Evolutionary conservation across 37 sponge, comb jelly and placozoan genomes (phyloP).

Genomic region (Chondrilla cf. caribensis): DNA sequence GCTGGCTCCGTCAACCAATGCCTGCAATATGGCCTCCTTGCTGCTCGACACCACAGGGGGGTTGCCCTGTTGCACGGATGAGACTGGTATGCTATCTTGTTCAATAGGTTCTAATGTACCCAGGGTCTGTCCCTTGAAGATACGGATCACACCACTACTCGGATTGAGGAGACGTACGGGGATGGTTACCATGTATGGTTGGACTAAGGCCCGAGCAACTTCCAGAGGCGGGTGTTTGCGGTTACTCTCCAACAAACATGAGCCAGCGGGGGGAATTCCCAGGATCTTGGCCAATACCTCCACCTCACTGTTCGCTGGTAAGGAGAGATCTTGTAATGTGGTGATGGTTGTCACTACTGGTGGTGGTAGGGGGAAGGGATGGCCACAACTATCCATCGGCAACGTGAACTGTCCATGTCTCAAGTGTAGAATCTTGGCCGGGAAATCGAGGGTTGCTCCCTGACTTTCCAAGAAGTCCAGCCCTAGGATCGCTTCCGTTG

Average conservation of each 20-base stretch:
- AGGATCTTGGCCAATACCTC: background rate
- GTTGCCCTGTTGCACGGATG: background rate
- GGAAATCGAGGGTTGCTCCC: background rate
- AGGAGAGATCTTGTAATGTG: background rate
- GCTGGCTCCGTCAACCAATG: background rate
- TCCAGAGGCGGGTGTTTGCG: background rate
- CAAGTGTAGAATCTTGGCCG: background rate
- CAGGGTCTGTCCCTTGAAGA: background rate
- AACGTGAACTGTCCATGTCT: background rate
- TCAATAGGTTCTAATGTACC: background rate
- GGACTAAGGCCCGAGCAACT: background rate
- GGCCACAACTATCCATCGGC: background rate
- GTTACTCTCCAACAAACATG: background rate
- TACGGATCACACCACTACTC: background rate
- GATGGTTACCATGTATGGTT: background rate
- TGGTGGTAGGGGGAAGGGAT: background rate
- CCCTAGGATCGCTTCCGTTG: conserved; percentile 31
- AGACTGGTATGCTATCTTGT: background rate
- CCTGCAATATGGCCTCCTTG: background rate
- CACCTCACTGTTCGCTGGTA: background rate
- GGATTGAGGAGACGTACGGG: background rate
- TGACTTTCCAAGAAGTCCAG: conserved; percentile 22
- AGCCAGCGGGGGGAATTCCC: background rate
- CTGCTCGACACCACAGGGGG: background rate
- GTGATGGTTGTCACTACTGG: background rate